Evolutionary conservation across 2,888 invertebrate species (phyloP), one percentile per base, ranked within the genome.

Genomic region (Epistrophe eligans): DNA sequence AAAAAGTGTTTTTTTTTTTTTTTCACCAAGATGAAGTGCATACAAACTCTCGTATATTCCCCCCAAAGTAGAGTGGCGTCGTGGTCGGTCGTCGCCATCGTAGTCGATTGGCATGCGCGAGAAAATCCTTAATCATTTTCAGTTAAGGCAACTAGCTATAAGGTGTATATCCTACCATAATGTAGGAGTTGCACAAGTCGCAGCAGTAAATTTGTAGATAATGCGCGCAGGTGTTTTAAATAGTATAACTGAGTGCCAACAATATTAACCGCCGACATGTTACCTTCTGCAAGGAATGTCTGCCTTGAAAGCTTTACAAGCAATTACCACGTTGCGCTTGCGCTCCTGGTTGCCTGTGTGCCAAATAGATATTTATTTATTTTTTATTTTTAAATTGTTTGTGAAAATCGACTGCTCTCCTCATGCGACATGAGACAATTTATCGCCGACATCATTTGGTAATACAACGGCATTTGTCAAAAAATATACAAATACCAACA

Each of bases 171-270:
- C 60, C 60, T 66, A 77, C 32, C 32, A 38, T 50, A 67, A 77
- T 77, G 81, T 74, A 76, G 87, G 83, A 79, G 87, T 73, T 79
- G 74, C 64, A 70, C 64, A 45, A 77, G 66, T 79, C 35, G 70
- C 70, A 55, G 52, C 35, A 74, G 66, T 72, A 82, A 82, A 79
- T 87, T 87, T 79, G 87, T 67, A 70, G 77, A 72, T 87, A 87
- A 82, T 87, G 74, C 52, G 73, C 76, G 87, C 87, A 87, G 87
- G 87, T 87, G 87, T 87, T 87, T 87, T 28, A 58, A 55, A 70
- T 55, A 70, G 40, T 77, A n/a, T n/a, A 48, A 72, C 55, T 50
- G 60, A 77, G 82, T 82, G 77, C 74, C 85, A 79, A 76, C 79
- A 70, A 70, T 50, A 70, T 72, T 79, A 77, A 66, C 72, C 19